Conservation (phyloP, 2,888 invertebrate species). For the Meiosimyza platycephala region DNA sequence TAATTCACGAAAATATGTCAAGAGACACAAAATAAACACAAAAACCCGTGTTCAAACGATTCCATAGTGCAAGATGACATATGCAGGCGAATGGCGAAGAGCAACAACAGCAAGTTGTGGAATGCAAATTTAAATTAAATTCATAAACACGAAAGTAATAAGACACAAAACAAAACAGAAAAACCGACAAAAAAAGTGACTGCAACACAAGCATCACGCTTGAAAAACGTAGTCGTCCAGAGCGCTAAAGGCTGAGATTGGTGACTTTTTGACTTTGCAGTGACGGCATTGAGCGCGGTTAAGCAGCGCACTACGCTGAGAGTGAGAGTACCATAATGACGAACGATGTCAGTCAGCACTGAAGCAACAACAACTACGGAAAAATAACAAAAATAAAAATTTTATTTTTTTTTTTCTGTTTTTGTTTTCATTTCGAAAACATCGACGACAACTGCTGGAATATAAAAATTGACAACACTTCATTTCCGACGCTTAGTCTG, state of each 20-base stretch:
- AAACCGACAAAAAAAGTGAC: not conserved
- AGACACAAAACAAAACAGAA: constrained; percentile 1
- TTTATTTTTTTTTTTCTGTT: too few species aligned
- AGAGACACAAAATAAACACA: constrained; percentile 12
- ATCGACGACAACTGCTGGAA: constrained; percentile 24
- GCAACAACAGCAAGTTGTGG: not conserved
- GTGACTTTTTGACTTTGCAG: not conserved
- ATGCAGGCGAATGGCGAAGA: not conserved
- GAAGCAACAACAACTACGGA: not conserved
- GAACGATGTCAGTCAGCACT: constrained; percentile 6
- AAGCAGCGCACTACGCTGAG: not conserved
- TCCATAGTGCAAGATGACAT: not conserved
- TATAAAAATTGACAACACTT: constrained; percentile 54
- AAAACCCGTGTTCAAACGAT: constrained; percentile 1
- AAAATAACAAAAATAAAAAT: too few species aligned
- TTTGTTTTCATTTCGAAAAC: constrained; percentile 11
- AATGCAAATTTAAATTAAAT: not conserved
- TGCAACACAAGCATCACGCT: not conserved
- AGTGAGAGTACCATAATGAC: not conserved
- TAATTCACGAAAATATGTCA: constrained; percentile 33
- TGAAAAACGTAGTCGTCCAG: not conserved
- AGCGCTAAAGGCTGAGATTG: too few species aligned
- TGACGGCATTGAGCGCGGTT: too few species aligned
- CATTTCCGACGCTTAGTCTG: constrained; percentile 56
- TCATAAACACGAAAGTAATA: not conserved